phyloP scores from a whole-genome alignment of 2,888 invertebrate genomes.

The Tridacna gigas region DNA sequence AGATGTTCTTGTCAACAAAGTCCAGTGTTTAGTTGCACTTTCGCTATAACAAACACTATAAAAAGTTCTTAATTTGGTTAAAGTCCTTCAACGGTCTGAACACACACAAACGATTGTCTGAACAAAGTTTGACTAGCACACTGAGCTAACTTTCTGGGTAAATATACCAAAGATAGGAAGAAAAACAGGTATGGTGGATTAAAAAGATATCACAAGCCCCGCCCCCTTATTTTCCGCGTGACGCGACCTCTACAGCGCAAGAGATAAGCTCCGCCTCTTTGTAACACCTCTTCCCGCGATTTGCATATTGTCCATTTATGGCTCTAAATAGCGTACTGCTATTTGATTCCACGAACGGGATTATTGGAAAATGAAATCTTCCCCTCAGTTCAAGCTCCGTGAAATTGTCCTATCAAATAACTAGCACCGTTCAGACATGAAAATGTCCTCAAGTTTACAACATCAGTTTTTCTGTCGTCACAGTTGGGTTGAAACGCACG shows the following conservation, averaged over 20 bases:
- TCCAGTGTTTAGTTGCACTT: conserved; percentile 24
- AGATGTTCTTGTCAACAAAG: background rate
- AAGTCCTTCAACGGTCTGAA: conserved; percentile 37
- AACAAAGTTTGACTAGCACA: conserved; percentile 65
- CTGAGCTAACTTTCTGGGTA: conserved; percentile 65
- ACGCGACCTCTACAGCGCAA: conserved; percentile 15
- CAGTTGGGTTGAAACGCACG: too few relatives aligned
- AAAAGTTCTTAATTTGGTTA: conserved; percentile 35
- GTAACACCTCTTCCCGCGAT: conserved; percentile 36
- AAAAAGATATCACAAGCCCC: conserved; percentile 23
- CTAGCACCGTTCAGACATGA: conserved; percentile 20
- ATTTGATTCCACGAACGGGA: conserved; percentile 14
- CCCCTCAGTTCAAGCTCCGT: background rate
- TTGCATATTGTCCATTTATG: conserved; percentile 29
- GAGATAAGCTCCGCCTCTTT: conserved; percentile 52
- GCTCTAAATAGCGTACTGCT: conserved; percentile 23
- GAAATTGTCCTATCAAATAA: conserved; percentile 17
- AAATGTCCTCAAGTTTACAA: conserved; percentile 8
- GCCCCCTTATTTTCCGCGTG: conserved; percentile 43
- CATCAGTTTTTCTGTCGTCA: background rate
- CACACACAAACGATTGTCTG: conserved; percentile 62
- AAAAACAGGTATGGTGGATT: conserved; percentile 54
- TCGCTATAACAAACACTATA: conserved; percentile 24
- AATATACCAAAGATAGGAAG: conserved; percentile 64
- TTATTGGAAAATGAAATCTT: conserved; percentile 24